Conservation (phyloP, 1,140 invertebrate species). For the Littorina saxatilis region DNA sequence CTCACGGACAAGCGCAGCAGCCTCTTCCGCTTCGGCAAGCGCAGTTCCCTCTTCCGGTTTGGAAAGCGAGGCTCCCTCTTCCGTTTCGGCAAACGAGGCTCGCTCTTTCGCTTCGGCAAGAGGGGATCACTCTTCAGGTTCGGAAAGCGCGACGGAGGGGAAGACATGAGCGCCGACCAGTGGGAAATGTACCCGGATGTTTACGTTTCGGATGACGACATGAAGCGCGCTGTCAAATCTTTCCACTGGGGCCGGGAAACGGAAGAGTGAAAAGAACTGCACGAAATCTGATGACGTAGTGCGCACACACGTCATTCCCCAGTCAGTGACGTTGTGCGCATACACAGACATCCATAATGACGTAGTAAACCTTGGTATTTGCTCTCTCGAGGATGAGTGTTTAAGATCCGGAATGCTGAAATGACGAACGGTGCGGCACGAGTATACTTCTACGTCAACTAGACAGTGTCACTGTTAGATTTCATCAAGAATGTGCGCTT, state of each 20-base stretch:
- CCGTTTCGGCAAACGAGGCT: conserved; percentile 47
- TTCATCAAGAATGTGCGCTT: too few species aligned
- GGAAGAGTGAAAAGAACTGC: background rate
- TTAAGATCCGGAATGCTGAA: too few species aligned
- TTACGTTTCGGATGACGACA: conserved; percentile 1
- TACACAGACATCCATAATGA: background rate
- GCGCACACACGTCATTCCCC: background rate
- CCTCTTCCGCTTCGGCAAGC: conserved; percentile 50
- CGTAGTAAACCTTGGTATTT: background rate
- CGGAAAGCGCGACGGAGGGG: conserved; percentile 26
- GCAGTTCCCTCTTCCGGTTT: conserved; percentile 41
- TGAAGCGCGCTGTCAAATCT: conserved; percentile 24
- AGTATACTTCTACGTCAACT: too few species aligned
- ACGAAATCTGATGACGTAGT: background rate
- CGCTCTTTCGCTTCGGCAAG: conserved; percentile 46
- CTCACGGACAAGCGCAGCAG: conserved; percentile 34
- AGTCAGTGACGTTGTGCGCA: too few species aligned
- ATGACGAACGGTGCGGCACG: too few species aligned
- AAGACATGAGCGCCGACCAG: background rate
- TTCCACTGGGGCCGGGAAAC: conserved; percentile 37
- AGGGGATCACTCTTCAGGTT: conserved; percentile 43
- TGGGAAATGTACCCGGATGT: conserved; percentile 8
- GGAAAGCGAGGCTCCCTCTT: conserved; percentile 45
- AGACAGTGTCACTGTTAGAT: too few species aligned
- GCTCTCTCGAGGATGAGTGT: too few species aligned